phyloP scores from a whole-genome alignment of 1,140 invertebrate species.

The Drosophila suzukii region DNA sequence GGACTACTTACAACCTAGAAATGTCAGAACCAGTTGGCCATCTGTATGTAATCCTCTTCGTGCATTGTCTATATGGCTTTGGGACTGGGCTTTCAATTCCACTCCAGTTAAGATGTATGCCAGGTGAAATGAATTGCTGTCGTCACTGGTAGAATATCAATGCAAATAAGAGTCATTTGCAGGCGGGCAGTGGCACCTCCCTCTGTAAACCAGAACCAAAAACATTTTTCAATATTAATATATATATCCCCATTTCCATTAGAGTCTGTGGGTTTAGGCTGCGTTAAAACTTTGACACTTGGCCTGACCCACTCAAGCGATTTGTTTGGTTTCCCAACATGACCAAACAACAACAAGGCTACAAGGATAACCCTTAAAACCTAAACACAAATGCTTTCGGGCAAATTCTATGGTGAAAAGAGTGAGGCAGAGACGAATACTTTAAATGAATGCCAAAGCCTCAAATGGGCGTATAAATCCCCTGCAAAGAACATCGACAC shows the following conservation, averaged over 20 bases:
- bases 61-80: conserved; percentile 29
- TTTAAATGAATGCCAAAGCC: conserved; percentile 70
- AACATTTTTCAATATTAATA: conserved; percentile 53
- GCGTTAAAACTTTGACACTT: conserved; percentile 77
- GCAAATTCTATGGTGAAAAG: conserved; percentile 48
- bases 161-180: conserved; percentile 45
- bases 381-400: conserved; percentile 65
- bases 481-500: conserved; percentile 44
- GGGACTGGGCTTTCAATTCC: conserved; percentile 54
- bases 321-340: conserved; percentile 70
- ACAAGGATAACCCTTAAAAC: conserved; percentile 40
- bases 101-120: conserved; percentile 58
- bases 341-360: conserved; percentile 50
- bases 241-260: conserved; percentile 20
- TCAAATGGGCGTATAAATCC: conserved; percentile 55
- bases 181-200: background rate
- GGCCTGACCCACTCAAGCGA: conserved; percentile 73
- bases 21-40: conserved; percentile 42
- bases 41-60: conserved; percentile 51
- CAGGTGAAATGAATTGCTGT: conserved; percentile 48
- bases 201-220: conserved; percentile 5
- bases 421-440: conserved; percentile 24
- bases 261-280: conserved; percentile 15
- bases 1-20: conserved; percentile 45
- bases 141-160: conserved; percentile 28